These are phyloP conservation scores for Drosophila anceps DNA, from an alignment of 2,888 invertebrate genomes.

Conservation along the genomic window DNA sequence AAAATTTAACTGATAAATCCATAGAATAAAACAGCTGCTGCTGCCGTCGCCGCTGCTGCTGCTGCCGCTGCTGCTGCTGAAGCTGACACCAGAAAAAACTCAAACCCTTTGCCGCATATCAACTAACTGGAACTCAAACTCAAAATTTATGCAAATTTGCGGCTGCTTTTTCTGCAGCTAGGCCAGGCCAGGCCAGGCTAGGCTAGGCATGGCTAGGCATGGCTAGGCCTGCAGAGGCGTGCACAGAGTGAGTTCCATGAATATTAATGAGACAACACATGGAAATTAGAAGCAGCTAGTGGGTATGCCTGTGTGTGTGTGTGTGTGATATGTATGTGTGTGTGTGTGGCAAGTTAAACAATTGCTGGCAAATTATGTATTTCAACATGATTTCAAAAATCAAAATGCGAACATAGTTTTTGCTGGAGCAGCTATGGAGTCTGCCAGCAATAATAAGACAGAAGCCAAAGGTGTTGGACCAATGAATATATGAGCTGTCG, in stretches of 20 bases:
- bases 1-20: conserved; percentile 39
- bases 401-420: conserved; percentile 58
- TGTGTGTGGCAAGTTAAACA: conserved; percentile 47
- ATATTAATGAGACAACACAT: conserved; percentile 76
- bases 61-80: conserved; percentile 13
- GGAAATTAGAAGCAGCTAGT: conserved; percentile 63
- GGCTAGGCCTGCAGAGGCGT: conserved; percentile 30
- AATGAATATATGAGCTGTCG: conserved; percentile 50
- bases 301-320: conserved; percentile 5
- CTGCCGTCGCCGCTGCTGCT: too few relatives aligned
- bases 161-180: conserved; percentile 55
- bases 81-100: neutral
- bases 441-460: conserved; percentile 55
- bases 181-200: neutral
- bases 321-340: conserved; percentile 25
- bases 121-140: conserved; percentile 37
- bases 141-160: conserved; percentile 66
- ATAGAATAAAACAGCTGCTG: conserved; percentile 33
- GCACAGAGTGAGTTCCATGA: conserved; percentile 61
- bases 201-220: neutral
- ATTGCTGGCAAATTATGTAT: conserved; percentile 58
- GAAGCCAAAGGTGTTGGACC: conserved; percentile 64
- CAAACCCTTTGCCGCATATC: conserved; percentile 13
- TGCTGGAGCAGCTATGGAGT: conserved; percentile 16
- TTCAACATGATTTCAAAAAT: conserved; percentile 65